phyloP scores from a whole-genome alignment of 2,113 vertebrate species.

The Rostratula benghalensis region DNA sequence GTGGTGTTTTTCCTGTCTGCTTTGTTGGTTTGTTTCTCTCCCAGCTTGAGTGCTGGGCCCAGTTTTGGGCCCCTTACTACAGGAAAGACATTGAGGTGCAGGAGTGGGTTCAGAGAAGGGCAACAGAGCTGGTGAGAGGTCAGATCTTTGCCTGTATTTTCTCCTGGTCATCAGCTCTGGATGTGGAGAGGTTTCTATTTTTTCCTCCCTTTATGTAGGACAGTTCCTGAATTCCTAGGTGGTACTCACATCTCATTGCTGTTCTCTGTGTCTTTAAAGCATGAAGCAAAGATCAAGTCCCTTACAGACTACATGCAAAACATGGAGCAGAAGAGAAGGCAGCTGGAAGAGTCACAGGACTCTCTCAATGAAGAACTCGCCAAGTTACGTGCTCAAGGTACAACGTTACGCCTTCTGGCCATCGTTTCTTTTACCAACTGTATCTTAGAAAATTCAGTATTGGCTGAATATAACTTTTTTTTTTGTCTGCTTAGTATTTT shows the following conservation, averaged over 20 bases:
- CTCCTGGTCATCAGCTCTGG: background rate
- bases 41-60: too few relatives aligned
- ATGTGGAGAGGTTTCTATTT: background rate
- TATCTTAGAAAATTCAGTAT: background rate
- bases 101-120: too few relatives aligned
- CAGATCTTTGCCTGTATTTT: background rate
- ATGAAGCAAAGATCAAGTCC: slow-evolving; percentile 93
- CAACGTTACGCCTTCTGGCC: rapidly evolving
- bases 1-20: background rate
- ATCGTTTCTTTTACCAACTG: rapidly evolving
- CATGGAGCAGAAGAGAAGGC: slow-evolving; percentile 90
- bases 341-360: slow-evolving; percentile 90
- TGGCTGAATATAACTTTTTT: background rate
- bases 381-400: slow-evolving; percentile 88
- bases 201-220: background rate
- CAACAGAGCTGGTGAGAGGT: too few relatives aligned
- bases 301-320: slow-evolving; percentile 94
- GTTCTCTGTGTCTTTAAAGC: slow-evolving; percentile 64
- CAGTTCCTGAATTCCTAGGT: background rate
- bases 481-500: background rate
- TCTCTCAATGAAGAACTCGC: slow-evolving; percentile 86
- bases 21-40: background rate
- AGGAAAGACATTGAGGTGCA: too few relatives aligned
- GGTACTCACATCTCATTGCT: background rate
- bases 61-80: too few relatives aligned